Conservation (phyloP, 2,113 vertebrate species). For the Calypte anna region DNA sequence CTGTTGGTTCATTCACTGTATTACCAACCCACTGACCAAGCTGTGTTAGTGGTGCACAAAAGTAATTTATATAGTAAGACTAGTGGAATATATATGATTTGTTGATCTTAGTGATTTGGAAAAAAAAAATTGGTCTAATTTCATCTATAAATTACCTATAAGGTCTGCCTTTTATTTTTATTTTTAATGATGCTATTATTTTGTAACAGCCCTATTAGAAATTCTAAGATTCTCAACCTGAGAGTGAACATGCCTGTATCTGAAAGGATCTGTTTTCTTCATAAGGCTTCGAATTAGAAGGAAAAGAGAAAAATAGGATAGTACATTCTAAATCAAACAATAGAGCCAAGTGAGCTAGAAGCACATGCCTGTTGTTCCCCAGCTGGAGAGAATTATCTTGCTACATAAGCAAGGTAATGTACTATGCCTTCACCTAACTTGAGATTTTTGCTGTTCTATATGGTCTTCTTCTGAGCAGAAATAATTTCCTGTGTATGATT, state of each 20-base stretch:
- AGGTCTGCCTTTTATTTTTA: background rate
- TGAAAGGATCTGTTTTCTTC: background rate
- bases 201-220: background rate
- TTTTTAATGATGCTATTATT: background rate
- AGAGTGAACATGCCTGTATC: background rate
- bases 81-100: background rate
- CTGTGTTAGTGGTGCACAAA: background rate
- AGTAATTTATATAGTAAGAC: background rate
- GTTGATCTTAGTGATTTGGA: background rate
- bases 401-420: background rate
- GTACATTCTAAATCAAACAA: background rate
- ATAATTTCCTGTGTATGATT: background rate
- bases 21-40: background rate
- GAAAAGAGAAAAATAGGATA: background rate
- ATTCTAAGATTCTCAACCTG: background rate
- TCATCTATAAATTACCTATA: background rate
- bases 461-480: background rate
- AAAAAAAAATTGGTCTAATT: background rate
- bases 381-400: conserved; percentile 11
- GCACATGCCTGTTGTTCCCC: background rate
- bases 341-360: background rate
- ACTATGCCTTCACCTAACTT: background rate
- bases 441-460: background rate
- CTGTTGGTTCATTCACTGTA: background rate
- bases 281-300: background rate